A percentile compares a stretch with the other conserved stretches of the same genome.
Evolutionary conservation across 2,888 invertebrate species (phyloP).

Genomic region (Agrotis ipsilon): DNA sequence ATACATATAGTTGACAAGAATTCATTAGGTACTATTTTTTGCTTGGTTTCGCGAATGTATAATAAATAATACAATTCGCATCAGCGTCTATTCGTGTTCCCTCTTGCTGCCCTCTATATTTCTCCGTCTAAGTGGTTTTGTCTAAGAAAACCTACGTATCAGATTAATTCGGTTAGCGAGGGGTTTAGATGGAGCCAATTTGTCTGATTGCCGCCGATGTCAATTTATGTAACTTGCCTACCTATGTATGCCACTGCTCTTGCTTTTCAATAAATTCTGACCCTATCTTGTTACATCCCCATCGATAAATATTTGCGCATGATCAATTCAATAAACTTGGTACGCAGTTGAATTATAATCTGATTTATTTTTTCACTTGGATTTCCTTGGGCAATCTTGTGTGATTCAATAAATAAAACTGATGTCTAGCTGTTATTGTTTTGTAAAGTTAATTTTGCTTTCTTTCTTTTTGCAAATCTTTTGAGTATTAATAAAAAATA

Average conservation of each 20-base stretch:
- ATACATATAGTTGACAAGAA: slow-evolving; percentile 52
- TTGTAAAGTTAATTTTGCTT: slow-evolving; percentile 28
- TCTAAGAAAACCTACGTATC: slow-evolving; percentile 89
- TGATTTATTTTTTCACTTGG: slow-evolving; percentile 62
- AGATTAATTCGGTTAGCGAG: slow-evolving; percentile 88
- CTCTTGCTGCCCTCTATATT: slow-evolving; percentile 75
- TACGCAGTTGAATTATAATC: slow-evolving; percentile 78
- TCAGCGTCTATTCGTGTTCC: slow-evolving; percentile 67
- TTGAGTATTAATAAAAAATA: slow-evolving; percentile 58
- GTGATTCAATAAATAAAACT: slow-evolving; percentile 45
- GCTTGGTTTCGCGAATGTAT: slow-evolving; percentile 52
- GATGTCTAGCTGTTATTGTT: slow-evolving; percentile 22
- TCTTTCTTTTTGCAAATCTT: slow-evolving; percentile 46
- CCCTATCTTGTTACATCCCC: slow-evolving; percentile 88
- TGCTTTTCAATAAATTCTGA: slow-evolving; percentile 89
- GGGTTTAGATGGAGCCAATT: slow-evolving; percentile 90
- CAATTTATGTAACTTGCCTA: slow-evolving; percentile 86
- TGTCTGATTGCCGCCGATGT: slow-evolving; percentile 91
- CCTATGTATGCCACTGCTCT: slow-evolving; percentile 82
- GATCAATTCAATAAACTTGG: slow-evolving; percentile 88
- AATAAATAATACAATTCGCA: slow-evolving; percentile 73
- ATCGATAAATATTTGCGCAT: slow-evolving; percentile 91
- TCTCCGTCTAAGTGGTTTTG: slow-evolving; percentile 84
- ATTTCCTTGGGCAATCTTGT: slow-evolving; percentile 45
- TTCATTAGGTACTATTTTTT: slow-evolving; percentile 57